Base-by-base conservation (phyloP, 92 coral and sea anemone genomes). In the Parazoanthus atlanticus region DNA sequence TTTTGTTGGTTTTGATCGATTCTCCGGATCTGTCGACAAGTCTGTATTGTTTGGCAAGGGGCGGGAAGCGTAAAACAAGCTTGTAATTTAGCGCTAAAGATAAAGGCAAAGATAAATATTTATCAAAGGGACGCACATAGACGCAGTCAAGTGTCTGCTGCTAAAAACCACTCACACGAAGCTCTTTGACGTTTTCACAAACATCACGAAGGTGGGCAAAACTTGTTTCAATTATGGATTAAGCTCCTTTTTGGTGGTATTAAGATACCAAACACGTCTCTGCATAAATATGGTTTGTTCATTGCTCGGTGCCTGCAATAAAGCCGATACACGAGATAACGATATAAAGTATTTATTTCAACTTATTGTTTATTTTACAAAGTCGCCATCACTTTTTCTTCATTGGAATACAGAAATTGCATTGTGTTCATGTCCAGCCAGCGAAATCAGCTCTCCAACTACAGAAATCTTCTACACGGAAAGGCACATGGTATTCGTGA, bases 1-100 rank as follows among this genome's bases (percentile, higher is more conserved):
- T 69, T n/a, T 69, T 66, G 72, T 52, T 52, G 19, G 19, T 2
- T 52, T 52, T 52, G 3, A 52, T 4, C 1, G 17, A 16, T 2
- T 52, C 58, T 52, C 58, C 31, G 32, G 32, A n/a, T 69, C 49
- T 74, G 38, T 33, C 47, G 78, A 74, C 47, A 76, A 76, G 36
- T n/a, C 81, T 32, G 61, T 41, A 41, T 77, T 25, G 58, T 15
- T 77, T 69, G 81, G 32, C 81, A 77, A 76, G 52, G 81, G 58
- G 52, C 81, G 29, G 81, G 41, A 77, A 77, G 28, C 11, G 32
- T 8, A 69, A 5, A 36, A 40, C 36, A 77, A 77, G 29, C 17
- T 36, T 26, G n/a, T 77, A 41, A 38, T 76, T 76, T 73, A 73
- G 58, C 12, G 19, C 19, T 11, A 77, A 19, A 8, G 61, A 77